Conservation (phyloP, 1,140 invertebrate species). For the Brachionus calyciflorus region DNA sequence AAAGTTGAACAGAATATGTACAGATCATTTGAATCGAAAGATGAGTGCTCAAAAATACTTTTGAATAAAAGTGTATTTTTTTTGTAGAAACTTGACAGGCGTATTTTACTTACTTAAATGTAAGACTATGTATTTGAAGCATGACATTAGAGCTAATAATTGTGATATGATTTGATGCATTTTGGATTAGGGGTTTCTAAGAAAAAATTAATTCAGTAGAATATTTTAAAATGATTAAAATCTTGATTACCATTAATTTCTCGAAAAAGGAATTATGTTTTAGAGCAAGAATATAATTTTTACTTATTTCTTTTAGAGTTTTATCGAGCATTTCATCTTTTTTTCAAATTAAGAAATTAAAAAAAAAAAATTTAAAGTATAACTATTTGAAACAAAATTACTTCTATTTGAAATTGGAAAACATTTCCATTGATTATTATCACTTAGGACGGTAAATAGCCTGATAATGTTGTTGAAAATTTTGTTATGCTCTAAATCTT, state of each 20-base stretch:
- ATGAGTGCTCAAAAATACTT: background rate
- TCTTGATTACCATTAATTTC: background rate
- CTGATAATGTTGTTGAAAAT: background rate
- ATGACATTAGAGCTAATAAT: background rate
- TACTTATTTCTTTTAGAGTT: constrained; percentile 25
- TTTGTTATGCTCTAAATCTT: constrained; percentile 1
- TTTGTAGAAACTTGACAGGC: no score
- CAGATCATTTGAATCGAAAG: background rate
- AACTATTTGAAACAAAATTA: background rate
- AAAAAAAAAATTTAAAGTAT: background rate
- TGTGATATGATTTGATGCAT: background rate
- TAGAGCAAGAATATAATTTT: background rate
- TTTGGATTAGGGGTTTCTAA: background rate
- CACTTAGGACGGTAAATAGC: background rate
- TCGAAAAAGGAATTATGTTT: background rate
- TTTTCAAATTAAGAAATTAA: no score
- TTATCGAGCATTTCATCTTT: constrained; percentile 29
- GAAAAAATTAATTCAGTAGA: background rate
- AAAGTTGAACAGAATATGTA: background rate
- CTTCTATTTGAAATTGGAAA: constrained; percentile 16
- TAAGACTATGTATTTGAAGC: no score
- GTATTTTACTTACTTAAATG: no score
- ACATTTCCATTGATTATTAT: constrained; percentile 21
- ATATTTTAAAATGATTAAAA: background rate
- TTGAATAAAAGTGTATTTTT: background rate